Conservation (phyloP, 2,113 vertebrate genomes). For the Odontophorus gujanensis region DNA sequence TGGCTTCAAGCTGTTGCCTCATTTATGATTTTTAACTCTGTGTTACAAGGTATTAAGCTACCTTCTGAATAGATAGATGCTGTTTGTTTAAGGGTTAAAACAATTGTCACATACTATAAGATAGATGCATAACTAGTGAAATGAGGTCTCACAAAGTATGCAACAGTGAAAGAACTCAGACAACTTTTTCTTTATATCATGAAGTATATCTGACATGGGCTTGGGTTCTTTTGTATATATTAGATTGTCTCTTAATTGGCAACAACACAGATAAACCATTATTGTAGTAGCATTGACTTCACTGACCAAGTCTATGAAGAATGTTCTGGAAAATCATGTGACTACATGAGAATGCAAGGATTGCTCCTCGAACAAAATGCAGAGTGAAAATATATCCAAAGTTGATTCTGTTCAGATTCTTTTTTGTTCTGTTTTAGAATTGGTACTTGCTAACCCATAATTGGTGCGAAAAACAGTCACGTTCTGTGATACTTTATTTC, state of each 20-base stretch:
- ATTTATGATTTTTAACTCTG: slow-evolving; percentile 12
- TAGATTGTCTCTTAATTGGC: background rate
- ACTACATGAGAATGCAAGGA: background rate
- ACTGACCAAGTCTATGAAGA: background rate
- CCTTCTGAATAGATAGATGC: background rate
- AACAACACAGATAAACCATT: background rate
- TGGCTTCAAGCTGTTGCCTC: background rate
- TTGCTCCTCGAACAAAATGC: background rate
- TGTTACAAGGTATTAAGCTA: background rate
- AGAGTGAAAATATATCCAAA: background rate
- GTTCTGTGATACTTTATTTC: background rate
- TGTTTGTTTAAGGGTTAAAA: background rate
- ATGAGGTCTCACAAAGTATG: background rate
- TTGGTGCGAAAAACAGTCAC: background rate
- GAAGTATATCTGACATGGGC: background rate
- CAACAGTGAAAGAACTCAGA: background rate
- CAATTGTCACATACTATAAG: background rate
- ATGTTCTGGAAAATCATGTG: background rate
- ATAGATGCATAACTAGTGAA: background rate
- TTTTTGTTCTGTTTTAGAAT: background rate
- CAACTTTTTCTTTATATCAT: background rate
- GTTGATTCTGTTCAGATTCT: background rate
- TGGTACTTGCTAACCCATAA: background rate
- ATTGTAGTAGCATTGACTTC: background rate
- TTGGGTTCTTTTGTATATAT: background rate